Percentiles rank a stretch among this genome's conserved stretches.
These are phyloP conservation scores for Melanchra persicariae DNA, from an alignment of 2,888 invertebrate genomes.

Conservation along the genomic window DNA sequence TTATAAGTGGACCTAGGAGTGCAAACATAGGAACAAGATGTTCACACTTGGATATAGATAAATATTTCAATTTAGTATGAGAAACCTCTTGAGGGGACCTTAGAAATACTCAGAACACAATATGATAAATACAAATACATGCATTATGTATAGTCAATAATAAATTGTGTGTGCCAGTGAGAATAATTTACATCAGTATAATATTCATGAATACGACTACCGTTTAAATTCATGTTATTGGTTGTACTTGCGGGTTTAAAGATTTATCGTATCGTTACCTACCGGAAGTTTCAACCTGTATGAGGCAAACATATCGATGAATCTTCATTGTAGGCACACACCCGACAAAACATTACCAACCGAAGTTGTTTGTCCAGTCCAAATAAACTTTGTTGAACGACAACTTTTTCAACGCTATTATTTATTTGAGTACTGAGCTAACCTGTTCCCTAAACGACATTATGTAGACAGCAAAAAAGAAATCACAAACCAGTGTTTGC, in stretches of 20 bases:
- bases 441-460: conserved; percentile 56
- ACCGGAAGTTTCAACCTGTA: conserved; percentile 50
- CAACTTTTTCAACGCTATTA: conserved; percentile 72
- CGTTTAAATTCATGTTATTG: conserved; percentile 24
- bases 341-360: conserved; percentile 64
- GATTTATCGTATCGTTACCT: conserved; percentile 25
- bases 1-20: conserved; percentile 6
- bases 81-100: conserved; percentile 13
- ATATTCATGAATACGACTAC: conserved; percentile 18
- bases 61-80: conserved; percentile 37
- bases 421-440: conserved; percentile 47
- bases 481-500: conserved; percentile 28
- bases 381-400: conserved; percentile 73
- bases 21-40: conserved; percentile 10
- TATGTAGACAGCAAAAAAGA: conserved; percentile 35
- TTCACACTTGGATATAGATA: conserved; percentile 18
- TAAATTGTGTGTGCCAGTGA: conserved; percentile 10
- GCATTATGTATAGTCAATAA: conserved; percentile 10
- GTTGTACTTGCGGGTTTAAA: not conserved
- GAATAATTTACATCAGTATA: conserved; percentile 15
- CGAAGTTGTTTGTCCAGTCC: conserved; percentile 69
- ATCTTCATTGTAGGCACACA: conserved; percentile 47
- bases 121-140: conserved; percentile 11
- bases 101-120: conserved; percentile 27
- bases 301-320: conserved; percentile 54